Base-by-base conservation (phyloP, 2,888 invertebrate species). In the Aproaerema taeniolella region DNA sequence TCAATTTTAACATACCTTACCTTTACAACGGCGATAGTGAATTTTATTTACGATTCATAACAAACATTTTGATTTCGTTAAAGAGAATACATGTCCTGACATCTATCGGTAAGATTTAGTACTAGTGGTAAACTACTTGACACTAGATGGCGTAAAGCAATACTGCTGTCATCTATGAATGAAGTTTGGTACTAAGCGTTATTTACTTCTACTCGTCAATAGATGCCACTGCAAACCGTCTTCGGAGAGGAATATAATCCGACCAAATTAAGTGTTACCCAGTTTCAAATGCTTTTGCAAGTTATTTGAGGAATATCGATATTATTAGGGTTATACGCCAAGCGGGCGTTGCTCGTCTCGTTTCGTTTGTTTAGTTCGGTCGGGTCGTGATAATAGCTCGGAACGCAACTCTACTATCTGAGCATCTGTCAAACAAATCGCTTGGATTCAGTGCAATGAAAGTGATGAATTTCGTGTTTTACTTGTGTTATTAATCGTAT, bases 351-450 rank as follows among this genome's bases (percentile, higher is more conserved):
- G 63, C 53, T 64, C 56, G 53, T 51, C 43, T 54, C 57, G 54
- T 53, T 50, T 50, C 45, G 52, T 46, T 52, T 44, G 46, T 65
- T 73, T 69, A 77, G 76, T 79, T 65, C 69, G 62, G 55, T 63
- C 69, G 63, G 67, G 65, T 66, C 66, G 64, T 68, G 77, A 67
- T 64, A 60, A 59, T 65, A 65, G 66, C 71, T 69, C 60, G 58
- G 62, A 70, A 70, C 67, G 71, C 69, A 63, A 66, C 61, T 60
- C 52, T 50, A 53, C 63, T 65, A 56, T 71, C 73, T 71, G 75
- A 76, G 74, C 72, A 76, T 70, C 78, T 80, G 80, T 79, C 78
- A 80, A 71, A 70, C 49, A 63, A 64, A 58, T 50, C 43, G 65
- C 56, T 58, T 59, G 52, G 62, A 58, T 67, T 62, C 58, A 60